Conservation (phyloP, 2,888 invertebrate genomes). For the Tetheella fluctuosa region DNA sequence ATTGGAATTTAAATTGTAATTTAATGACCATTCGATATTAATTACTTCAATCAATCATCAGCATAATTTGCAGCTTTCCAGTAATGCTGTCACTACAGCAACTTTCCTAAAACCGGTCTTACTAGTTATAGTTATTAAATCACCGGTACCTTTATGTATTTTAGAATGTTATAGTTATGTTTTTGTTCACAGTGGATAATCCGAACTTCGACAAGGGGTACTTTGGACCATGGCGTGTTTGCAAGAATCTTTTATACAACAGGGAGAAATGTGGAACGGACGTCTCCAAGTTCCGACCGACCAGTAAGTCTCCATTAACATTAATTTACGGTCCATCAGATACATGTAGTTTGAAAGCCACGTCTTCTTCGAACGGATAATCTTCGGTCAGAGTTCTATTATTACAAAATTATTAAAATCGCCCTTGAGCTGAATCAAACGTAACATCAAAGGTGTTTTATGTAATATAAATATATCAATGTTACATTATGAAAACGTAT, state of each 20-base stretch:
- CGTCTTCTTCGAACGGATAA: constrained; percentile 21
- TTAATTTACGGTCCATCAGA: constrained; percentile 18
- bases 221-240: constrained; percentile 94
- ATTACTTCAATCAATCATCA: constrained; percentile 22
- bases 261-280: constrained; percentile 92
- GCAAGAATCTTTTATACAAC: constrained; percentile 91
- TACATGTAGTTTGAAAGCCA: constrained; percentile 6
- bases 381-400: constrained; percentile 9
- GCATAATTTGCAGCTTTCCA: constrained; percentile 30
- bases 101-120: constrained; percentile 9
- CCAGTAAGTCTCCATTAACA: constrained; percentile 84
- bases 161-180: constrained; percentile 7
- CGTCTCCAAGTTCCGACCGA: constrained; percentile 90
- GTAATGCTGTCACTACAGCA: constrained; percentile 1
- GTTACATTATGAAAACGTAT: constrained; percentile 16
- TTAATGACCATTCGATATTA: constrained; percentile 16
- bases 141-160: not conserved
- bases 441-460: constrained; percentile 34
- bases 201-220: constrained; percentile 90
- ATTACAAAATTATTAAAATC: constrained; percentile 26
- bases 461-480: constrained; percentile 26
- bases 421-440: constrained; percentile 49
- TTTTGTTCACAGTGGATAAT: constrained; percentile 83
- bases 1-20: constrained; percentile 1
- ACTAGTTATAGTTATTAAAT: constrained; percentile 3